A percentile compares a stretch with the other conserved stretches of the same genome.
Evolutionary conservation across 1,140 invertebrate species (phyloP).

Genomic region (Drosophila burlai): DNA sequence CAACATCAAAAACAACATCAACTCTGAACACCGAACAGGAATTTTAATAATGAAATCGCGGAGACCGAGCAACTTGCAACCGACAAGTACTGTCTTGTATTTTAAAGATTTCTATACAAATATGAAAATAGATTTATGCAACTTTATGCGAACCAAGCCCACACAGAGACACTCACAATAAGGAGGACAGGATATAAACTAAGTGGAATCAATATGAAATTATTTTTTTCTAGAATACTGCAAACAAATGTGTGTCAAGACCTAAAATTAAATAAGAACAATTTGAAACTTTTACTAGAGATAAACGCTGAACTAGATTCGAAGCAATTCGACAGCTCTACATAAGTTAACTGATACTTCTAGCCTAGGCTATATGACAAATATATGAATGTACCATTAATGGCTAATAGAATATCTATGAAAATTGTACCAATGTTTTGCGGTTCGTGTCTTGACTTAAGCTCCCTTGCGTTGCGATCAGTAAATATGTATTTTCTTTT

Average conservation of each 20-base stretch:
- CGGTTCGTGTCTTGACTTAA: slow-evolving; percentile 40
- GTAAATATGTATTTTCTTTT: slow-evolving; percentile 6
- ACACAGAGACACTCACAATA: slow-evolving; percentile 55
- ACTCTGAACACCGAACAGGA: slow-evolving; percentile 74
- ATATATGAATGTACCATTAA: slow-evolving; percentile 60
- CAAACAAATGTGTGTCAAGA: slow-evolving; percentile 46
- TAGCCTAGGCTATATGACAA: slow-evolving; percentile 64
- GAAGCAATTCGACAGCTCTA: slow-evolving; percentile 39
- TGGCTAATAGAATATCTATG: slow-evolving; percentile 34
- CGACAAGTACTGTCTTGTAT: slow-evolving; percentile 53
- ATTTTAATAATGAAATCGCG: slow-evolving; percentile 60
- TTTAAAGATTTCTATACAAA: slow-evolving; percentile 43
- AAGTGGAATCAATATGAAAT: slow-evolving; percentile 56
- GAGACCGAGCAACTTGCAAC: slow-evolving; percentile 55
- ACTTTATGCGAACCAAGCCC: slow-evolving; percentile 44
- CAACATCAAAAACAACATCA: slow-evolving; percentile 21
- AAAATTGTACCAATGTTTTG: slow-evolving; percentile 30
- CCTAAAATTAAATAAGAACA: slow-evolving; percentile 65
- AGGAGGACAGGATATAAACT: slow-evolving; percentile 22
- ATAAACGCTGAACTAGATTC: slow-evolving; percentile 58
- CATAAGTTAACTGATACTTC: slow-evolving; percentile 51
- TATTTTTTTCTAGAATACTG: slow-evolving; percentile 59
- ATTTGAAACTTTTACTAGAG: slow-evolving; percentile 64
- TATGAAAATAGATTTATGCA: slow-evolving; percentile 46
- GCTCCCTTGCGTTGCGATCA: slow-evolving; percentile 5